Evolutionary conservation across 2,888 invertebrate species (phyloP).

Genomic region (Eupithecia abbreviata): DNA sequence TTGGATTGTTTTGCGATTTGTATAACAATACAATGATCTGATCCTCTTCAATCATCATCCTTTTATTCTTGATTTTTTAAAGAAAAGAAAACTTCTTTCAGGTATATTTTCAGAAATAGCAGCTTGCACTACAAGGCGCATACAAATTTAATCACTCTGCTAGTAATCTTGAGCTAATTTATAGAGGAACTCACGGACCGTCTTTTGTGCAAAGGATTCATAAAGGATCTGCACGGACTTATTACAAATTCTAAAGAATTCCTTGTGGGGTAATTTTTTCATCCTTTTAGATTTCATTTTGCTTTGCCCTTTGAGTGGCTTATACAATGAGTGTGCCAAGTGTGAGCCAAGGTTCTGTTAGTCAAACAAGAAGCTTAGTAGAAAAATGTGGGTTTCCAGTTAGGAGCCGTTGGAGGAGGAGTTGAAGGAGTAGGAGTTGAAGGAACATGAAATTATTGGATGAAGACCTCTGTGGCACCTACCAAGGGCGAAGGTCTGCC

Average conservation of each 20-base stretch:
- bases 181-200: constrained; percentile 30
- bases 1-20: no score
- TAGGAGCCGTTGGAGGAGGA: no score
- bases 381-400: not conserved
- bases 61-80: not conserved
- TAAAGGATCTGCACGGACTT: constrained; percentile 26
- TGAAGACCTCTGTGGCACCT: not conserved
- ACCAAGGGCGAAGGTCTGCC: not conserved
- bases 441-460: not conserved
- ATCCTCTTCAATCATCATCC: not conserved
- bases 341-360: not conserved
- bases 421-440: no score
- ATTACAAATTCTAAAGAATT: constrained; percentile 16
- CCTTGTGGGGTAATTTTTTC: constrained; percentile 11
- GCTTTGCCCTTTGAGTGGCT: not conserved
- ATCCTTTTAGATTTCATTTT: constrained; percentile 4
- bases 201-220: constrained; percentile 33
- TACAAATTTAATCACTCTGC: constrained; percentile 43
- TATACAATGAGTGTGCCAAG: not conserved
- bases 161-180: constrained; percentile 36
- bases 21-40: not conserved
- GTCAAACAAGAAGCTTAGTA: not conserved
- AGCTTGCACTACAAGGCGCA: constrained; percentile 31
- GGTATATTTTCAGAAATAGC: not conserved
- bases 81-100: not conserved